phyloP scores from a whole-genome alignment of 2,888 invertebrate species.

The Andrena bucephala region DNA sequence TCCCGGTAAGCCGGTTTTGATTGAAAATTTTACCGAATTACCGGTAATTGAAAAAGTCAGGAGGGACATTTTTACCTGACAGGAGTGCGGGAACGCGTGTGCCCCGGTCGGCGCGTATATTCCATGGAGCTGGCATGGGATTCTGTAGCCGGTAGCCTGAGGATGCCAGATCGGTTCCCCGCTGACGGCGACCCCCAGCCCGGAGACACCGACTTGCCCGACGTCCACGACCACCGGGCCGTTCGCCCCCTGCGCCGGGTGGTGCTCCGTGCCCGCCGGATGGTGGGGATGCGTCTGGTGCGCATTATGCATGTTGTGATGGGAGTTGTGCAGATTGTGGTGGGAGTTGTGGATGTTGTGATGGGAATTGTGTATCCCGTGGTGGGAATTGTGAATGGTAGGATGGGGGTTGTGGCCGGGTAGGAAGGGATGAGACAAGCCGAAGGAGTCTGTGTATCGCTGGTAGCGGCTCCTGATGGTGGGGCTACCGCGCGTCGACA shows the following conservation, averaged over 20 bases:
- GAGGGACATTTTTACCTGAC: conserved; percentile 77
- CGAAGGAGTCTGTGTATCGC: conserved; percentile 78
- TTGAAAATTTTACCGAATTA: no score
- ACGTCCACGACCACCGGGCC: conserved; percentile 82
- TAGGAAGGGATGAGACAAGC: conserved; percentile 77
- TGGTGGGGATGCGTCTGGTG: conserved; percentile 82
- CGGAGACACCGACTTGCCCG: conserved; percentile 82
- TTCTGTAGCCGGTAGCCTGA: conserved; percentile 80
- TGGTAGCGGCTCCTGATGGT: conserved; percentile 81
- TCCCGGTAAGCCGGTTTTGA: no score
- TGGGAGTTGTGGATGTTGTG: conserved; percentile 79
- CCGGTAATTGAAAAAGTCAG: no score
- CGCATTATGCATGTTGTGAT: conserved; percentile 80
- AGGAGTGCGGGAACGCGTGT: conserved; percentile 82
- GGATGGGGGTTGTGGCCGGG: conserved; percentile 79
- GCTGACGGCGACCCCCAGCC: conserved; percentile 80
- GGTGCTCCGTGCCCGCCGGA: conserved; percentile 79
- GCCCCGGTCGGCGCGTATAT: conserved; percentile 81
- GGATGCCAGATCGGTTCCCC: conserved; percentile 81
- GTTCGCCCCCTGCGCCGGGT: conserved; percentile 81
- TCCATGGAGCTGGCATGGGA: conserved; percentile 83
- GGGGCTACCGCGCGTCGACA: conserved; percentile 83
- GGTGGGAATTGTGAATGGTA: conserved; percentile 79
- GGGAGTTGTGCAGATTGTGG: conserved; percentile 78
- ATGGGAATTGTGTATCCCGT: conserved; percentile 73